These are phyloP conservation scores for Grantiella picta DNA, from an alignment of 2,113 vertebrate genomes.

Conservation along the genomic window DNA sequence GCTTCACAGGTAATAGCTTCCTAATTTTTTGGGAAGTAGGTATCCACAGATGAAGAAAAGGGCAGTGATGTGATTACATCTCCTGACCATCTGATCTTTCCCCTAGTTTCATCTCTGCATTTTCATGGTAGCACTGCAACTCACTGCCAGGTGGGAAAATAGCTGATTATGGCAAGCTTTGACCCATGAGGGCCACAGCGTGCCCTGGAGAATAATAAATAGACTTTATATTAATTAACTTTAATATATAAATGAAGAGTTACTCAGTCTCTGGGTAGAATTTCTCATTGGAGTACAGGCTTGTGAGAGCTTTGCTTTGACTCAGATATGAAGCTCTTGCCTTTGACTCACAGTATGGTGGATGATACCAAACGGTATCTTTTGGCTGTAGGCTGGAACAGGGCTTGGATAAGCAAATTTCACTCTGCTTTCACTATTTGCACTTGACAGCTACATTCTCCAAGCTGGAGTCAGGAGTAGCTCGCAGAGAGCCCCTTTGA, in stretches of 20 bases:
- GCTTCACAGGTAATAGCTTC: neutral
- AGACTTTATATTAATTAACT: neutral
- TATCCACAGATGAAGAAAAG: neutral
- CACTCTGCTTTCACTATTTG: neutral
- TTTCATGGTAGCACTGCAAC: neutral
- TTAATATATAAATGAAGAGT: neutral
- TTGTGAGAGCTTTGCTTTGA: neutral
- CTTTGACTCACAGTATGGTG: neutral
- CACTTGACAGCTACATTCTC: neutral
- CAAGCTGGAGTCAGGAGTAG: neutral
- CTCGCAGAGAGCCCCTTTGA: accelerated
- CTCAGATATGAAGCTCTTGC: neutral
- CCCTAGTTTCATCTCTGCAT: neutral
- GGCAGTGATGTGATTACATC: neutral
- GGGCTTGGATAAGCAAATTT: neutral
- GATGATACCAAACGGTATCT: accelerated
- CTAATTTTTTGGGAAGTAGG: neutral
- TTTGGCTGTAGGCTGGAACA: neutral
- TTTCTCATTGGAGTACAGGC: neutral
- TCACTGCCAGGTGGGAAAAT: neutral
- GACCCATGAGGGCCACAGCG: neutral
- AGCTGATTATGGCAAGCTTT: neutral
- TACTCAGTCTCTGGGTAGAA: neutral
- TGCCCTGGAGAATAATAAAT: neutral
- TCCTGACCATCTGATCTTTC: neutral